A percentile compares a stretch with the other conserved stretches of the same genome.
phyloP scores from a whole-genome alignment of 23 tunicate species.

The Trididemnum clinides region DNA sequence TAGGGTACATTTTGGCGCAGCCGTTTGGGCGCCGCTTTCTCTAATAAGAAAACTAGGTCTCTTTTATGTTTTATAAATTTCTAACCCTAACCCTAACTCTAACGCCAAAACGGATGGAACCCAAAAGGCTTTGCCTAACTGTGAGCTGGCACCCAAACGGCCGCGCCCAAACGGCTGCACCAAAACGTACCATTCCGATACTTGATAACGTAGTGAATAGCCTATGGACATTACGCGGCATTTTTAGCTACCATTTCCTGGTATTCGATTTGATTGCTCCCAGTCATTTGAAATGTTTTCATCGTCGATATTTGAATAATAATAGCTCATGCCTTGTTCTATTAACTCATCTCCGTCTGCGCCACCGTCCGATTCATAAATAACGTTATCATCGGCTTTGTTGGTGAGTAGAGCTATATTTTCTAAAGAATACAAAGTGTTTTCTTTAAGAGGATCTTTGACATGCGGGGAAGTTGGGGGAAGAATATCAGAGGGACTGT shows the following conservation, averaged over 20 bases:
- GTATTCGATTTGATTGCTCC: constrained; percentile 48
- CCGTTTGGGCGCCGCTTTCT: no score
- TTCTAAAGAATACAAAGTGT: background rate
- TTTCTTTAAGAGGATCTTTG: constrained; percentile 17
- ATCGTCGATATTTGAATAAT: background rate
- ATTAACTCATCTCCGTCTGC: constrained; percentile 66
- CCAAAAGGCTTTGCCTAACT: no score
- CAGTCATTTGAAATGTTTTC: background rate
- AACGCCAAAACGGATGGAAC: no score
- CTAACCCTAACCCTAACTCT: no score
- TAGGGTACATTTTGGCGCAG: no score
- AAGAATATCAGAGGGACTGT: background rate
- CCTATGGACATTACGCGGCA: no score
- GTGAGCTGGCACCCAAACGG: no score
- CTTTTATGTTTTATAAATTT: no score
- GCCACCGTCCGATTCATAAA: constrained; percentile 47
- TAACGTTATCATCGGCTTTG: constrained; percentile 23
- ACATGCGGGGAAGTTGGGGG: constrained; percentile 27
- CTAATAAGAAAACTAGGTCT: no score
- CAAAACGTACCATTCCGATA: no score
- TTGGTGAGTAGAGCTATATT: background rate
- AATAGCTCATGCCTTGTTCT: constrained; percentile 45
- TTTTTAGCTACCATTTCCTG: constrained; percentile 60
- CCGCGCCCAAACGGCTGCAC: no score
- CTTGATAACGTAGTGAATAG: no score